Percentiles rank a stretch among this genome's conserved stretches.
phyloP scores from a whole-genome alignment of 2,888 invertebrate species.

The Gisinianus flammeolus region DNA sequence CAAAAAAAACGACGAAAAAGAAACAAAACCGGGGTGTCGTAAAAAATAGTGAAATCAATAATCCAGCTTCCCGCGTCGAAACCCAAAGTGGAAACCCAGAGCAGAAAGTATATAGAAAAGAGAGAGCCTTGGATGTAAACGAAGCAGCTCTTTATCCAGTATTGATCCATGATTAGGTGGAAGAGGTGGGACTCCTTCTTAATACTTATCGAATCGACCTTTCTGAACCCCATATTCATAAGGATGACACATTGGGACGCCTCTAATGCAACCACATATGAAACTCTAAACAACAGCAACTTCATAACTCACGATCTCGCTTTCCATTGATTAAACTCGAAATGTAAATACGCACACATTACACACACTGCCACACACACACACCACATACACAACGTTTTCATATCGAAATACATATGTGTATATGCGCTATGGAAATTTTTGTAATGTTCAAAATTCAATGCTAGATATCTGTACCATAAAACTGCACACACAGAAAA shows the following conservation, averaged over 20 bases:
- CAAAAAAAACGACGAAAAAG: too few species aligned
- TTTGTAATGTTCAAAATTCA: neutral
- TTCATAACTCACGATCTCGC: constrained; percentile 38
- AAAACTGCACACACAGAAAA: neutral
- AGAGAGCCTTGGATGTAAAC: constrained; percentile 10
- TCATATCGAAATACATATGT: too few species aligned
- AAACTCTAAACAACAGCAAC: constrained; percentile 8
- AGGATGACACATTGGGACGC: constrained; percentile 43
- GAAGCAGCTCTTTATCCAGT: constrained; percentile 23
- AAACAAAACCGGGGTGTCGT: neutral
- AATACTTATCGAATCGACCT: constrained; percentile 43
- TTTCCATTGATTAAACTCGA: constrained; percentile 13
- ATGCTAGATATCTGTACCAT: neutral
- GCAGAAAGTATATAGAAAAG: neutral
- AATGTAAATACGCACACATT: constrained; percentile 3
- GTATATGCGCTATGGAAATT: too few species aligned
- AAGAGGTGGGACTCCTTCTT: constrained; percentile 39
- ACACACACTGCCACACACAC: neutral
- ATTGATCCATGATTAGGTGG: constrained; percentile 39
- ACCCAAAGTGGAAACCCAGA: neutral
- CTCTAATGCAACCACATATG: constrained; percentile 38
- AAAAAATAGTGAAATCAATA: constrained; percentile 23
- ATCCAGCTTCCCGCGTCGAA: constrained; percentile 5
- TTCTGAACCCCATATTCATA: constrained; percentile 37
- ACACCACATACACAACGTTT: neutral